Base-by-base conservation (phyloP, 2,888 invertebrate genomes). In the Amaurobius ferox region DNA sequence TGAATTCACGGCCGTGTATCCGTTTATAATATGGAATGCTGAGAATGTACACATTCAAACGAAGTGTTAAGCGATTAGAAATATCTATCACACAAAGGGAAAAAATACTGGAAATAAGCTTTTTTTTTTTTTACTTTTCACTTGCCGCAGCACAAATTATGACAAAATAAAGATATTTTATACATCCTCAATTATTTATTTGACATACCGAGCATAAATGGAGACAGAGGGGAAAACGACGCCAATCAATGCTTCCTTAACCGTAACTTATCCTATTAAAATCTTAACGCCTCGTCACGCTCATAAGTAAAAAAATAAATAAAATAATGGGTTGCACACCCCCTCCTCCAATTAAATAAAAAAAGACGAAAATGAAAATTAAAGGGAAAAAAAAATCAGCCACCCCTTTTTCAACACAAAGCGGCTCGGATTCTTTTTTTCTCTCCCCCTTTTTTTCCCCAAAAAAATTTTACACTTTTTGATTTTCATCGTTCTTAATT, bases 161-260 rank as follows among this genome's bases (percentile, higher is more conserved):
- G 23, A 55, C 55, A 55, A 55, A 55, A 55, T 55, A 23, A 55
- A 55, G 55, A 55, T 23, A 55, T 55, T 23, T 19, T 23, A 55
- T 55, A 55, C 55, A 55, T 64, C 19, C 30, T 30, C 74, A 81
- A 81, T 81, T 81, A 76, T 81, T 81, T 81, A 81, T 81, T 81
- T 80, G 80, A 80, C 73, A 48, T 81, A 35, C 81, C 81, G 68
- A 68, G 62, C 74, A 81, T 70, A 76, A 74, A 81, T 70, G 76
- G 70, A 81, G 73, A 74, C 74, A 44, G 39, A 26, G 67, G 66
- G 73, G 76, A 74, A 48, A 62, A 11, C 32, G 55, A 28, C 70
- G 81, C 81, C 81, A 81, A 81, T 81, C 81, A 81, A 76, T 81
- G 81, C 35, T 55, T 74, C 70, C 81, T 81, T 81, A 81, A 81